Evolutionary conservation across 2,113 vertebrate species (phyloP).

Genomic region (Plectropomus leopardus): DNA sequence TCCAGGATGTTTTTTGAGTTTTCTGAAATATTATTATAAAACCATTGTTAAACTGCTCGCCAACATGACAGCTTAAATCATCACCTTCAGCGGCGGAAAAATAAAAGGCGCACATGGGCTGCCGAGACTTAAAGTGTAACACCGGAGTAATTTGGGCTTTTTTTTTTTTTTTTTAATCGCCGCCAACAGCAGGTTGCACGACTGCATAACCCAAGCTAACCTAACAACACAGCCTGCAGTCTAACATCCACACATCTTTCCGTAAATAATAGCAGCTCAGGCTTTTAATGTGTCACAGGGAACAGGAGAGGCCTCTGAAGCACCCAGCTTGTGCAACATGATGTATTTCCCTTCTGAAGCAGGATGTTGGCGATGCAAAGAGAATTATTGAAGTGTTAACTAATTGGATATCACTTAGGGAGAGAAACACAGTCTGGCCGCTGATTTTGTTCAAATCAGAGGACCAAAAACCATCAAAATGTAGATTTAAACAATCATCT

Average conservation of each 20-base stretch:
- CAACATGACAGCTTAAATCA: constrained; percentile 76
- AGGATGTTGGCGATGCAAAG: neutral
- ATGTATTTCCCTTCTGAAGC: neutral
- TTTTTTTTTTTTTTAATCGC: constrained; percentile 6
- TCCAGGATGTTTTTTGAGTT: constrained; percentile 55
- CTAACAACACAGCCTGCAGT: neutral
- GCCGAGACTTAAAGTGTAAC: constrained; percentile 41
- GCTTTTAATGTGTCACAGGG: constrained; percentile 12
- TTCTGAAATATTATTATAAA: constrained; percentile 76
- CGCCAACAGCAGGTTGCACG: constrained; percentile 21
- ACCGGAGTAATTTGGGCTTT: constrained; percentile 19
- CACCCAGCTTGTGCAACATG: neutral
- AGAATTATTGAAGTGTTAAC: neutral
- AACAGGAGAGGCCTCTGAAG: neutral
- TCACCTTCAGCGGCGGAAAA: constrained; percentile 57
- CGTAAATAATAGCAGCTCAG: constrained; percentile 21
- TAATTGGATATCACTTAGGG: neutral
- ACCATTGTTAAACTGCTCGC: constrained; percentile 72
- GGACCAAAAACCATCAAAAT: neutral
- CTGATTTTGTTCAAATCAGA: neutral
- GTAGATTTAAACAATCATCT: neutral
- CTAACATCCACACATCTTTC: constrained; percentile 20
- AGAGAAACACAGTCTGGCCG: neutral
- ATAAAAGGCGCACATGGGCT: constrained; percentile 48
- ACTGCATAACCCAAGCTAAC: constrained; percentile 20